Evolutionary conservation across 2,797 vertebrate genomes (phyloP).

Genomic region (Propithecus perrieri): DNA sequence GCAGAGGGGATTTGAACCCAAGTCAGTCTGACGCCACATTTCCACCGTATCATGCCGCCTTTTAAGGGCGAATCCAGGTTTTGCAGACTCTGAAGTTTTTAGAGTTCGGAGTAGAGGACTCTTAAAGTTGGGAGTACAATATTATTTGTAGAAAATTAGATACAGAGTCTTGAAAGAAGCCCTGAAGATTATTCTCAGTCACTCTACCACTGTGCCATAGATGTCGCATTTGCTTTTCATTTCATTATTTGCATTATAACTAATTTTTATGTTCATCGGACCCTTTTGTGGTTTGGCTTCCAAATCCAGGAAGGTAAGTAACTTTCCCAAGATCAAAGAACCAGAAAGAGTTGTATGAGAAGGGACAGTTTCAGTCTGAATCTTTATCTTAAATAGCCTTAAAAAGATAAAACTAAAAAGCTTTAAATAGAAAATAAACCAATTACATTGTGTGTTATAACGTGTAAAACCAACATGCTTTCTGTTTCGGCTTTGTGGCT

Average conservation of each 20-base stretch:
- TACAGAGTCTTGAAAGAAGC: background rate
- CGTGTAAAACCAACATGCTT: background rate
- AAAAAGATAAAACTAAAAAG: background rate
- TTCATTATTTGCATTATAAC: background rate
- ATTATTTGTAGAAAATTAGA: background rate
- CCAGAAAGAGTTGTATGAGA: background rate
- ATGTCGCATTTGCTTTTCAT: background rate
- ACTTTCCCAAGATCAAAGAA: conserved; percentile 27
- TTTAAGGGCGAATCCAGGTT: background rate
- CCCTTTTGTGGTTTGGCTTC: background rate
- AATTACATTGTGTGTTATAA: background rate
- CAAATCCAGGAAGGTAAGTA: conserved; percentile 6
- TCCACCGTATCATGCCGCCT: background rate
- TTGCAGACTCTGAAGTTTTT: background rate
- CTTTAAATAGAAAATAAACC: background rate
- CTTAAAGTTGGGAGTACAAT: background rate
- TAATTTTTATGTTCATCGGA: background rate
- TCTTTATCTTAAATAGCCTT: conserved; percentile 5
- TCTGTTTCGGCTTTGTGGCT: background rate
- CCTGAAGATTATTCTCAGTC: background rate
- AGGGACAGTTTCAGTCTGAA: conserved; percentile 17
- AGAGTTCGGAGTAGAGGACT: background rate
- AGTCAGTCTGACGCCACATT: background rate
- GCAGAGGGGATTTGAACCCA: background rate
- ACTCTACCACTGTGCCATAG: background rate